These are phyloP conservation scores for Parascotia fuliginaria DNA, from an alignment of 2,888 invertebrate species.

Conservation along the genomic window DNA sequence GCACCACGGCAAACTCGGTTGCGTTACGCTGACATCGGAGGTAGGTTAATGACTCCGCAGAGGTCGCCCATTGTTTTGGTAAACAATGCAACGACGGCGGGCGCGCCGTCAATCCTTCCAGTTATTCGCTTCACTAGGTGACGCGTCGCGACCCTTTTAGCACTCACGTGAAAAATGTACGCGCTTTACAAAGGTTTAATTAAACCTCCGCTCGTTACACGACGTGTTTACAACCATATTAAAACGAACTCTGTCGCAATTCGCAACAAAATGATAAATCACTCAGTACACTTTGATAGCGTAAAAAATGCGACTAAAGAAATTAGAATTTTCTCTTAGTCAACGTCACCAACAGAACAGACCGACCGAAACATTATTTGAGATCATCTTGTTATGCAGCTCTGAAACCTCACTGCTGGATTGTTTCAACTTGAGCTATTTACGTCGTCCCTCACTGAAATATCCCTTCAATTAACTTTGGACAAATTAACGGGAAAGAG, in stretches of 20 bases:
- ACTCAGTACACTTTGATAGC: conserved; percentile 21
- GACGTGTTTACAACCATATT: conserved; percentile 37
- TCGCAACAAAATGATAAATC: conserved; percentile 25
- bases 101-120: conserved; percentile 73
- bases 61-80: conserved; percentile 83
- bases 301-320: conserved; percentile 20
- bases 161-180: conserved; percentile 64
- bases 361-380: conserved; percentile 52
- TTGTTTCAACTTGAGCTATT: conserved; percentile 64
- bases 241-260: conserved; percentile 23
- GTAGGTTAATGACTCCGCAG: conserved; percentile 83
- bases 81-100: conserved; percentile 77
- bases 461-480: conserved; percentile 77
- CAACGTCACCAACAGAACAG: conserved; percentile 45
- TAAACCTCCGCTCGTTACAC: conserved; percentile 39
- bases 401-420: conserved; percentile 52
- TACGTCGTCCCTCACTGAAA: conserved; percentile 61
- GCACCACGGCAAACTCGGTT: conserved; percentile 46
- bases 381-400: conserved; percentile 61
- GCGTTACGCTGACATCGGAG: conserved; percentile 65
- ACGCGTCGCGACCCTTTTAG: conserved; percentile 68
- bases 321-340: conserved; percentile 44
- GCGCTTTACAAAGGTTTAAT: conserved; percentile 50
- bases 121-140: conserved; percentile 75
- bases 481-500: conserved; percentile 74